phyloP scores from a whole-genome alignment of 2,888 invertebrate species.

The Drosophila aldrichi region DNA sequence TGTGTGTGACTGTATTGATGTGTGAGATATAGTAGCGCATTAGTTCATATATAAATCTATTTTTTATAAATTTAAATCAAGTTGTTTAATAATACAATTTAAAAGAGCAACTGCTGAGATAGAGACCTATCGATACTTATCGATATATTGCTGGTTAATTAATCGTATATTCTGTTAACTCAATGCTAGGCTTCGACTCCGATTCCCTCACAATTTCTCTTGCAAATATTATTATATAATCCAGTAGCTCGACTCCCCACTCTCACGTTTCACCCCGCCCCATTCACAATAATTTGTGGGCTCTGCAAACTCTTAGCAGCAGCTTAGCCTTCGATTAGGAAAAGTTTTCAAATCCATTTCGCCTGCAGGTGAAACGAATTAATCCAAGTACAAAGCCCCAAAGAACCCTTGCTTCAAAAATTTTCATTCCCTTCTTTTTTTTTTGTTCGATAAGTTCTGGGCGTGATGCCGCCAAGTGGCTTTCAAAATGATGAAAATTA shows the following conservation, averaged over 20 bases:
- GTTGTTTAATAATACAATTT: background rate
- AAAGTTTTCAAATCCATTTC: slow-evolving; percentile 27
- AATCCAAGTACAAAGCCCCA: slow-evolving; percentile 10
- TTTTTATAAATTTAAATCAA: slow-evolving; percentile 29
- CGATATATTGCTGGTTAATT: background rate
- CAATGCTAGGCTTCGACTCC: too few relatives aligned
- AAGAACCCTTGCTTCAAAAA: slow-evolving; percentile 20
- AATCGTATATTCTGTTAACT: too few relatives aligned
- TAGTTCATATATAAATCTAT: background rate
- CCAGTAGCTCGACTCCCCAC: background rate
- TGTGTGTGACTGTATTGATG: background rate
- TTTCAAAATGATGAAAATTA: slow-evolving; percentile 70
- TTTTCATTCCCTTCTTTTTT: background rate
- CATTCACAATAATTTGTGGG: slow-evolving; percentile 55
- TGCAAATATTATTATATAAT: background rate
- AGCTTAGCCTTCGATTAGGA: slow-evolving; percentile 47
- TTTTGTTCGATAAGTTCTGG: slow-evolving; percentile 35
- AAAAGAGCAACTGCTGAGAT: too few relatives aligned
- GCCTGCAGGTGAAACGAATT: slow-evolving; percentile 64
- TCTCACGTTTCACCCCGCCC: background rate
- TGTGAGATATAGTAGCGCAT: slow-evolving; percentile 24
- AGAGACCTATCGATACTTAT: background rate
- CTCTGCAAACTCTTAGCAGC: slow-evolving; percentile 37
- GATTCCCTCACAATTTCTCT: too few relatives aligned
- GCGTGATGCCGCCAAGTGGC: slow-evolving; percentile 71